Evolutionary conservation across 2,113 vertebrate genomes (phyloP).

Genomic region (Dermatemys mawii): DNA sequence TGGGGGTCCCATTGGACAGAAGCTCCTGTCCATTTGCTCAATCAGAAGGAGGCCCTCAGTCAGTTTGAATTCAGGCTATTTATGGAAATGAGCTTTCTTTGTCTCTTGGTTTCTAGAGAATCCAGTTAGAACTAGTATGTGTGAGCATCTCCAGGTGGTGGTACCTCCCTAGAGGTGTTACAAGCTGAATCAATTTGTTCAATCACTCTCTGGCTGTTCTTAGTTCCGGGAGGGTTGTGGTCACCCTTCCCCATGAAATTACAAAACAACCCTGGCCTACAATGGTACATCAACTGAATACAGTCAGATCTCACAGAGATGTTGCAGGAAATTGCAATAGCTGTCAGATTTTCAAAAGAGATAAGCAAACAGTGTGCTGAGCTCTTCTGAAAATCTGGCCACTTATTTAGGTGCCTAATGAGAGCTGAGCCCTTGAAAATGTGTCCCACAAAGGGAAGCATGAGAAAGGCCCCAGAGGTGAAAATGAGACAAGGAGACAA

Average conservation of each 20-base stretch:
- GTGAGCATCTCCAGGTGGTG: neutral
- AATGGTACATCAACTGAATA: neutral
- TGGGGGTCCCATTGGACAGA: neutral
- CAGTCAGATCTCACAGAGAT: neutral
- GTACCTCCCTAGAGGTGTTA: neutral
- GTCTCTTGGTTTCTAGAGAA: neutral
- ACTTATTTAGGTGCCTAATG: neutral
- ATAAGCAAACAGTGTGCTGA: neutral
- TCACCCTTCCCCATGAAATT: neutral
- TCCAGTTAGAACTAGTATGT: neutral
- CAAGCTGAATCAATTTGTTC: neutral
- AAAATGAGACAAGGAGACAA: neutral
- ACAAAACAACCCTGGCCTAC: neutral
- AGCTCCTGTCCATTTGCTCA: neutral
- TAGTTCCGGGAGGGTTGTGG: neutral
- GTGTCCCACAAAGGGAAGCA: neutral
- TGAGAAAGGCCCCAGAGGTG: neutral
- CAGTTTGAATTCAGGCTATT: neutral
- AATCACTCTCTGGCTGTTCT: neutral
- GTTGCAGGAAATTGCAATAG: neutral
- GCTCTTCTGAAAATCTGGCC: neutral
- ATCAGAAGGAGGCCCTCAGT: neutral
- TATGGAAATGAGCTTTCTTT: neutral
- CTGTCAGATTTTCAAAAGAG: neutral
- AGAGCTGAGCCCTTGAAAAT: neutral